Evolutionary conservation across 92 coral and sea anemone genomes (phyloP).

Genomic region (Epizoanthus scotinus): DNA sequence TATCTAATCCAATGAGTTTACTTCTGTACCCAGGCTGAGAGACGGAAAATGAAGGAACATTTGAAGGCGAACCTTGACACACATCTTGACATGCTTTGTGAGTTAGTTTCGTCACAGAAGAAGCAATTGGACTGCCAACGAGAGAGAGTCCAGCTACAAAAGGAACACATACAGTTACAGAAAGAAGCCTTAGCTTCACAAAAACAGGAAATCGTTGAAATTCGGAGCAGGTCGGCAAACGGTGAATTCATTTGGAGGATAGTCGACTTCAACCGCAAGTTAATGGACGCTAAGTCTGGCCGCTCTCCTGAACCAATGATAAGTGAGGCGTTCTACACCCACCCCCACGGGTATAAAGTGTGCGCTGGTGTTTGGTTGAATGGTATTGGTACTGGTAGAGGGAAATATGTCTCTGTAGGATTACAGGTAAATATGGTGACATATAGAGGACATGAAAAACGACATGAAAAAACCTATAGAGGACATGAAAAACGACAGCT

Average conservation of each 20-base stretch:
- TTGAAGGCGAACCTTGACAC: conserved; percentile 55
- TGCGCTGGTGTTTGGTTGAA: conserved; percentile 98
- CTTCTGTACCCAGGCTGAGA: conserved; percentile 63
- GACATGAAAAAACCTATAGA: too few species aligned
- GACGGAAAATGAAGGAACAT: conserved; percentile 86
- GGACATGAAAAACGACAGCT: too few species aligned
- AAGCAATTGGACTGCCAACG: conserved; percentile 81
- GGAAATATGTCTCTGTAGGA: conserved; percentile 92
- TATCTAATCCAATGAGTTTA: too few species aligned
- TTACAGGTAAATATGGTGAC: conserved; percentile 72
- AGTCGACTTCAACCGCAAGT: conserved; percentile 71
- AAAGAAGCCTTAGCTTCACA: conserved; percentile 82
- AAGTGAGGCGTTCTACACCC: conserved; percentile 97
- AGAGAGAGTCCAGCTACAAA: conserved; percentile 91
- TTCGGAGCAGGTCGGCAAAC: conserved; percentile 84
- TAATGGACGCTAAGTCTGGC: conserved; percentile 90
- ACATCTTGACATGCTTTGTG: conserved; percentile 75
- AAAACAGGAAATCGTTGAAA: conserved; percentile 82
- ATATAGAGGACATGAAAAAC: too few species aligned
- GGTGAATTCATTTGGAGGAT: conserved; percentile 95
- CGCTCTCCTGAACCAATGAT: conserved; percentile 92
- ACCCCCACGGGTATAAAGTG: conserved; percentile 97
- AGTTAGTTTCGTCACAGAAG: conserved; percentile 73
- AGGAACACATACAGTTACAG: conserved; percentile 94
- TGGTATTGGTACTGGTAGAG: conserved; percentile 98